Percentiles rank a stretch among this genome's conserved stretches.
phyloP scores from a whole-genome alignment of 1,140 invertebrate genomes.

The Dufourea novaeangliae region DNA sequence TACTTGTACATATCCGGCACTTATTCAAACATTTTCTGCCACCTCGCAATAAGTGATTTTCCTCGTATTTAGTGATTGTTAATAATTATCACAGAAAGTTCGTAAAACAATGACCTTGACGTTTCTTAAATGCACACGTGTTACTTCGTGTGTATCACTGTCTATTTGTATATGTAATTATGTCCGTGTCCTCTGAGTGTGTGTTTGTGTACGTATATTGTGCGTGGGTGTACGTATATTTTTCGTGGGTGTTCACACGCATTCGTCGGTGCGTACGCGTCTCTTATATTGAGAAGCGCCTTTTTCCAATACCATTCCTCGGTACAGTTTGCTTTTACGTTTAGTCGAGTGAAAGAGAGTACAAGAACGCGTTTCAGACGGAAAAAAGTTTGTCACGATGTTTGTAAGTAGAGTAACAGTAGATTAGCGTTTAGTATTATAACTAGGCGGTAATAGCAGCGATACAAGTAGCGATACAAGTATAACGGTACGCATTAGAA shows the following conservation, averaged over 20 bases:
- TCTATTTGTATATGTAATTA: not conserved
- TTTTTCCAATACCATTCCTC: not conserved
- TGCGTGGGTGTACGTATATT: not conserved
- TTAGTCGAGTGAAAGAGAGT: not conserved
- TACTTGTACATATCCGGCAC: not conserved
- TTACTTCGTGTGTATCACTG: slow-evolving; percentile 7
- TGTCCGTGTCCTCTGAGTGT: too few species aligned
- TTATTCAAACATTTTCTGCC: not conserved
- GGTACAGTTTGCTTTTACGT: not conserved
- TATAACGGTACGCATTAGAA: slow-evolving; percentile 59
- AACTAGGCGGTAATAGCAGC: slow-evolving; percentile 61
- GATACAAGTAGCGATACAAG: slow-evolving; percentile 62
- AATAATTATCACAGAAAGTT: slow-evolving; percentile 83
- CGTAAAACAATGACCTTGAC: slow-evolving; percentile 79
- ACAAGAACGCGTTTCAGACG: slow-evolving; percentile 46
- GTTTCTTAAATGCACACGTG: slow-evolving; percentile 62
- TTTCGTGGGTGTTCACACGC: not conserved
- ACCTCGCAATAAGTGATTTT: slow-evolving; percentile 57
- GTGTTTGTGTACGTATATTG: not conserved
- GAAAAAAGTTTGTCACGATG: slow-evolving; percentile 57
- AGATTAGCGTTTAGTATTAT: slow-evolving; percentile 58
- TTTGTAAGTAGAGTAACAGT: slow-evolving; percentile 59
- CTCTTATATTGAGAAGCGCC: slow-evolving; percentile 22
- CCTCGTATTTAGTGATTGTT: slow-evolving; percentile 79
- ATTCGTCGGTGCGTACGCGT: not conserved